A percentile compares a stretch with the other conserved stretches of the same genome.
These are phyloP conservation scores for Azemiops feae DNA, from an alignment of 2,113 vertebrate species.

Conservation along the genomic window DNA sequence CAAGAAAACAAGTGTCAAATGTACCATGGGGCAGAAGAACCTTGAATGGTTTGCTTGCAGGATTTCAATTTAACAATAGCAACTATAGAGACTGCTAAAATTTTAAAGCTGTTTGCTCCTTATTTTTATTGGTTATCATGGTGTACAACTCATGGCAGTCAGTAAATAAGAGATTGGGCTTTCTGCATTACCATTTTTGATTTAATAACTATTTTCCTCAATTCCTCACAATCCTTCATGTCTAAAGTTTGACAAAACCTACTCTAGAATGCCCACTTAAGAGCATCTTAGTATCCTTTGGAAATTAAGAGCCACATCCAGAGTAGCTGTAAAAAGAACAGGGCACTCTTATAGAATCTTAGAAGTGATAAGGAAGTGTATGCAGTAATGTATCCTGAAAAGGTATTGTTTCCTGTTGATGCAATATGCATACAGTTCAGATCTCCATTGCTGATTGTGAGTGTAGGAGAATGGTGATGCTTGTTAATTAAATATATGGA, in stretches of 20 bases:
- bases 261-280: background rate
- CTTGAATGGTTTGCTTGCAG: background rate
- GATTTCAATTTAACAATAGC: background rate
- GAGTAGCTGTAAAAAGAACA: background rate
- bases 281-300: background rate
- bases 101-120: background rate
- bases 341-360: background rate
- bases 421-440: background rate
- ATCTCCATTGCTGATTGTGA: background rate
- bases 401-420: background rate
- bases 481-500: background rate
- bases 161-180: no score
- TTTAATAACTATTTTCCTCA: background rate
- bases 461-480: background rate
- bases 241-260: background rate
- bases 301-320: background rate
- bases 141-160: background rate
- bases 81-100: background rate
- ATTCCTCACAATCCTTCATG: background rate
- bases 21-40: background rate
- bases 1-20: background rate
- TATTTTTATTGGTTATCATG: background rate
- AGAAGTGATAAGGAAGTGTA: background rate
- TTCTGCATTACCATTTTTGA: background rate
- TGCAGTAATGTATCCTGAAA: background rate